Evolutionary conservation across 2,113 vertebrate genomes (phyloP), one percentile per base, ranked within the genome.

Genomic region (Taxidea taxus): DNA sequence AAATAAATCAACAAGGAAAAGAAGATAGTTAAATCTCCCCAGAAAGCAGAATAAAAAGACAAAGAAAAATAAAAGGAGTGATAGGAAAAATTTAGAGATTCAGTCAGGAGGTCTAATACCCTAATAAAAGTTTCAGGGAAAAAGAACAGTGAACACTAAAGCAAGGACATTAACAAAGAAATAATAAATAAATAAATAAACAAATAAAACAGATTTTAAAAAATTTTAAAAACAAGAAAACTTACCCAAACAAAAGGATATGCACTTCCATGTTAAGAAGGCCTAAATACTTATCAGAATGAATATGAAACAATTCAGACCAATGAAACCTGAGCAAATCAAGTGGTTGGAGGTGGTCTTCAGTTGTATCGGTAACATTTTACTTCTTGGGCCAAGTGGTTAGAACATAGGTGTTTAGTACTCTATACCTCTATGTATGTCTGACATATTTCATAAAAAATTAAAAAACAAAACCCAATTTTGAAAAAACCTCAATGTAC

Each of bases 151-250:
- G 11, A 87, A 82, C 90, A 86, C 18, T 56, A 8, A 74, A 25
- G n/a, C 20, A 93, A 54, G 15, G 25, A 97, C 95, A 87, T 56
- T 37, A 75, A 77, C 51, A 88, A 87, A 78, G 64, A 90, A 83
- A 44, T 39, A 72, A 78, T 29, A 84, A 54, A 54, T 54, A 54
- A 54, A 18, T 18, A 54, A 54, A 6, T 51, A 51, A n/a, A n/a
- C n/a, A n/a, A n/a, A n/a, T n/a, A n/a, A n/a, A n/a, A n/a, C n/a
- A n/a, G n/a, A n/a, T n/a, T n/a, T n/a, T n/a, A n/a, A 54, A 18
- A 51, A 51, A 16, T 16, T 16, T 16, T 5, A 15, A 16, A 51
- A 54, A 54, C 2, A 92, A 83, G 13, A 92, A 91, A 91, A 78
- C 62, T 23, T 94, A 87, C 27, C 42, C 42, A 49, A 88, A 91